These are phyloP conservation scores for Trematocara variabile DNA, from an alignment of 2,113 vertebrate species.

Conservation along the genomic window DNA sequence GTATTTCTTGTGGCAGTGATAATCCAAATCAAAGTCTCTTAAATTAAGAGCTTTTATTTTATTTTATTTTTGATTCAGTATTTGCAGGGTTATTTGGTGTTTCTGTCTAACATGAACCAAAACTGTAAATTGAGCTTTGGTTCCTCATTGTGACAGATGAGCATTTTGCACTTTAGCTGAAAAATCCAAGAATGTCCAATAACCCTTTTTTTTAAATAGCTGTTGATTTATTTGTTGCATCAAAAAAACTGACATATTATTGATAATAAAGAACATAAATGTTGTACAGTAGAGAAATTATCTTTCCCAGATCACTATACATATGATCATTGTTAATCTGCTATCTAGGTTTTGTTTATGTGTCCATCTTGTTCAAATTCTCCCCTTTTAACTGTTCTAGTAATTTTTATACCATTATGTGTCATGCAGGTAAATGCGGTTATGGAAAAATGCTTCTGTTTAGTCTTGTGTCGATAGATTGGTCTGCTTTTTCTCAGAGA, in stretches of 20 bases:
- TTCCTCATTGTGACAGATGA: background rate
- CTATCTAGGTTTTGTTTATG: background rate
- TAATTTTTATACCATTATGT: background rate
- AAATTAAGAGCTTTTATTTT: background rate
- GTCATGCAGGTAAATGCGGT: background rate
- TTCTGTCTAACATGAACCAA: background rate
- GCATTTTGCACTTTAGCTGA: constrained; percentile 53
- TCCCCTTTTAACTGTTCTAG: background rate
- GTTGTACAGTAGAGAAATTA: constrained; percentile 21
- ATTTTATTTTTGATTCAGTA: background rate
- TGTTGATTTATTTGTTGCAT: background rate
- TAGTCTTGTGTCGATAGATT: background rate
- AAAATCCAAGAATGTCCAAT: constrained; percentile 8
- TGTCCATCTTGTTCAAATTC: background rate
- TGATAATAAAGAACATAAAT: background rate
- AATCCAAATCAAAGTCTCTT: background rate
- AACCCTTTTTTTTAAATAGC: background rate
- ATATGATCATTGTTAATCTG: background rate
- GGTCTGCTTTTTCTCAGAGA: background rate
- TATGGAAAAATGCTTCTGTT: background rate
- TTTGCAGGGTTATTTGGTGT: background rate
- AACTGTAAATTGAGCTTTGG: background rate
- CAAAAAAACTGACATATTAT: background rate
- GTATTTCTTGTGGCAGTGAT: background rate
- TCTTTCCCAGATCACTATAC: constrained; percentile 7